Conservation (phyloP, 2,888 invertebrate species). For the Andrena chrysosceles region DNA sequence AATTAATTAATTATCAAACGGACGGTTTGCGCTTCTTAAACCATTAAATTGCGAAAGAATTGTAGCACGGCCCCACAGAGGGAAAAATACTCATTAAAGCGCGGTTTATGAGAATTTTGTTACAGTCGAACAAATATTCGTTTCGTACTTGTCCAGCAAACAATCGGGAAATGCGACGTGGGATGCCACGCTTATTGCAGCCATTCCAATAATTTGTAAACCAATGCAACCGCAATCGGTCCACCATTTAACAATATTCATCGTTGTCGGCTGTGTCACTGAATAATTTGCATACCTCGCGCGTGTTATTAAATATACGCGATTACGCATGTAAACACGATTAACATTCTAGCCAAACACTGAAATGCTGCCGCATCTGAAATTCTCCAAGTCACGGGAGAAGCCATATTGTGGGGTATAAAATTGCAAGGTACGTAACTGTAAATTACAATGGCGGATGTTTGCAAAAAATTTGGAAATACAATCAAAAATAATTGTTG, state of each 20-base stretch:
- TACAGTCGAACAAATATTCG: conserved; percentile 13
- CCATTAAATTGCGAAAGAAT: neutral
- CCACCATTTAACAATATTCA: conserved; percentile 54
- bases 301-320: conserved; percentile 20
- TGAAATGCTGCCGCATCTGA: neutral
- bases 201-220: conserved; percentile 45
- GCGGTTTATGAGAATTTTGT: neutral
- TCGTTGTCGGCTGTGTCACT: conserved; percentile 37
- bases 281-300: conserved; percentile 40
- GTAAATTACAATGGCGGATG: neutral
- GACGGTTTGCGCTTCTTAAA: neutral
- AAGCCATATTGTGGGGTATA: neutral
- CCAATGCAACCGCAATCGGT: conserved; percentile 43
- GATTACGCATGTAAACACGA: conserved; percentile 13
- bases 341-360: conserved; percentile 19
- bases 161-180: conserved; percentile 2
- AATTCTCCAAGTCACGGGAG: conserved; percentile 13
- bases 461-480: neutral
- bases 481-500: neutral
- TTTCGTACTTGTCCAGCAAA: neutral
- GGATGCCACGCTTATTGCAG: conserved; percentile 26
- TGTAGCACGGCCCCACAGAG: neutral
- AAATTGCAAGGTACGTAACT: neutral
- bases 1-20: neutral
- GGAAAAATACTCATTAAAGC: neutral